Evolutionary conservation across 2,797 vertebrate species (phyloP).

Genomic region (Spinus olivaceus): DNA sequence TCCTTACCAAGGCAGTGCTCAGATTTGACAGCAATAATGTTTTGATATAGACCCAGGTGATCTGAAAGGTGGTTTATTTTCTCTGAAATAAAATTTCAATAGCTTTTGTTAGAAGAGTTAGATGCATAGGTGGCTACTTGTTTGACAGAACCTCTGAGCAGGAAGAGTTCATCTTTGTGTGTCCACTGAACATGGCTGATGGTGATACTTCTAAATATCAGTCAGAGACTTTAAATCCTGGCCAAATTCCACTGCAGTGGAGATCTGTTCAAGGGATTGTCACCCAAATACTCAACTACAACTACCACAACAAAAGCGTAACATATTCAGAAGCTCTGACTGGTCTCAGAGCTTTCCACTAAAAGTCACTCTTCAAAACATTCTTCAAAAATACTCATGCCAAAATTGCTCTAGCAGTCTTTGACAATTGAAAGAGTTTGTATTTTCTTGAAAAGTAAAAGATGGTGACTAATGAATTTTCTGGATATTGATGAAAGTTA

Average conservation of each 20-base stretch:
- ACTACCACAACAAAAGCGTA: not conserved
- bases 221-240: not conserved
- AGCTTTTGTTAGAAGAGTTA: not conserved
- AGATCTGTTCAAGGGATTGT: not conserved
- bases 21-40: not conserved
- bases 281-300: not conserved
- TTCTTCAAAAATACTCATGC: not conserved
- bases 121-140: rapidly evolving
- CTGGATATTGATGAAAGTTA: not conserved
- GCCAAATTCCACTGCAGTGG: not conserved
- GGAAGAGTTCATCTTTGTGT: not conserved
- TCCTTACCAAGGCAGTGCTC: not conserved
- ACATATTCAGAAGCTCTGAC: rapidly evolving
- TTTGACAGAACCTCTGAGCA: not conserved
- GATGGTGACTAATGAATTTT: not conserved
- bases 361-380: not conserved
- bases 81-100: not conserved
- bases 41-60: not conserved
- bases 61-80: not conserved
- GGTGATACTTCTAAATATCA: not conserved
- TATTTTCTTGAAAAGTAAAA: not conserved
- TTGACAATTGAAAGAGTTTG: not conserved
- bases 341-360: not conserved
- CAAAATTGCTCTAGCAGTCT: not conserved
- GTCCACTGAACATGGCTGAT: not conserved